phyloP scores from a whole-genome alignment of 2,113 vertebrate species.

The Terrapene triunguis region DNA sequence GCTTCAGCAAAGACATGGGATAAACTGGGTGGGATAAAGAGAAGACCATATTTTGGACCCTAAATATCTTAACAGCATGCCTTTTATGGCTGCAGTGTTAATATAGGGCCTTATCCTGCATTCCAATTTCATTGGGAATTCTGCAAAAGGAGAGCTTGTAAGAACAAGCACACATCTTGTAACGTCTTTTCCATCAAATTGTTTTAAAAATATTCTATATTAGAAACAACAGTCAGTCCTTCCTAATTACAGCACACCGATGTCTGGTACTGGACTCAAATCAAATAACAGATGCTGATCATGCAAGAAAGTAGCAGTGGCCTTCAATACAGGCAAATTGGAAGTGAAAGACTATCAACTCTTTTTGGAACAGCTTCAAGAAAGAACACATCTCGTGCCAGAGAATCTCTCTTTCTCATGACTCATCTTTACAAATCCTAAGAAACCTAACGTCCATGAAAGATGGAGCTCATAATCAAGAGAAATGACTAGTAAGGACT shows the following conservation, averaged over 20 bases:
- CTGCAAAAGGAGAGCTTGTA: neutral
- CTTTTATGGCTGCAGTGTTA: accelerated
- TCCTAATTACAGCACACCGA: neutral
- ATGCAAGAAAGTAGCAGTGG: neutral
- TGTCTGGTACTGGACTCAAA: neutral
- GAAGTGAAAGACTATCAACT: neutral
- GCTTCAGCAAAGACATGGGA: neutral
- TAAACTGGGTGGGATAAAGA: neutral
- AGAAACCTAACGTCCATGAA: neutral
- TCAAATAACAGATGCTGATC: neutral
- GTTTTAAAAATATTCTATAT: neutral
- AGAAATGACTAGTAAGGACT: neutral
- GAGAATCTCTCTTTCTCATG: neutral
- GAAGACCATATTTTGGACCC: neutral
- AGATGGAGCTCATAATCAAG: neutral
- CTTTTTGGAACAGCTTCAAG: neutral
- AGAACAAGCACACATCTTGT: neutral
- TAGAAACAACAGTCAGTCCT: neutral
- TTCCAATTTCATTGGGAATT: neutral
- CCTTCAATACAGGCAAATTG: neutral
- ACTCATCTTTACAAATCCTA: neutral
- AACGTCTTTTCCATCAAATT: neutral
- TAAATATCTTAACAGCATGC: neutral
- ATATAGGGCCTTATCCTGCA: neutral
- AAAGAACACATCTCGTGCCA: neutral